Evolutionary conservation across 2,797 vertebrate species (phyloP), one percentile per base, ranked within the genome.

Genomic region (Sebastes steindachneri): DNA sequence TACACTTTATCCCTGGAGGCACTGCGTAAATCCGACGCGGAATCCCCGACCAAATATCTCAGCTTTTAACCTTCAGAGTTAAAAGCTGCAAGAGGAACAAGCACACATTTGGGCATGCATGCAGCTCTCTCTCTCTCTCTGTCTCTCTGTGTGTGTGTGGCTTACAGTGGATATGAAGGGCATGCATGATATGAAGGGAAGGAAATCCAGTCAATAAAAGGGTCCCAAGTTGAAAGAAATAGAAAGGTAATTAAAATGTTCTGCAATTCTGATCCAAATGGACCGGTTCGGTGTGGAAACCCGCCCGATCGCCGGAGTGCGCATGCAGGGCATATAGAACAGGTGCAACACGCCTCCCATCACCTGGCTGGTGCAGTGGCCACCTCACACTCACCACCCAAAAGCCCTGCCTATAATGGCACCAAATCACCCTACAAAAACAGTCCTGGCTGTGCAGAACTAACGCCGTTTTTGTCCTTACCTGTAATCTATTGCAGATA

Each of bases 401-500:
- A 41, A 80, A 74, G 59, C 67, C 59, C 11, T 71, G 12, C 58
- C 12, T 23, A 37, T 66, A 83, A 85, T 41, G 53, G 67, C 62
- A 77, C 67, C 69, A n/a, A 78, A 65, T 19, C 69, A 4, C 51
- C 15, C 68, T 57, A 37, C 35, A 37, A 37, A 35, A 37, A 37
- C 35, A 37, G 35, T 37, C 53, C 64, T 14, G 26, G n/a, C 31
- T 55, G 78, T 33, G 41, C 15, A 3, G 14, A 65, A 85, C 75
- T 80, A 79, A 84, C 65, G 57, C 77, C 2, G 75, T 85, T 95
- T 95, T 65, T 82, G 37, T 81, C 25, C 97, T 97, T 97, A 98
- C 98, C 98, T 99, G 97, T 91, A 90, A 95, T 93, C 86, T 95
- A 90, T 94, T 94, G 96, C 94, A 94, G 89, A 93, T 88, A 91